Evolutionary conservation across 2,113 vertebrate genomes (phyloP).

Genomic region (Stomatorhinus ivindoensis): DNA sequence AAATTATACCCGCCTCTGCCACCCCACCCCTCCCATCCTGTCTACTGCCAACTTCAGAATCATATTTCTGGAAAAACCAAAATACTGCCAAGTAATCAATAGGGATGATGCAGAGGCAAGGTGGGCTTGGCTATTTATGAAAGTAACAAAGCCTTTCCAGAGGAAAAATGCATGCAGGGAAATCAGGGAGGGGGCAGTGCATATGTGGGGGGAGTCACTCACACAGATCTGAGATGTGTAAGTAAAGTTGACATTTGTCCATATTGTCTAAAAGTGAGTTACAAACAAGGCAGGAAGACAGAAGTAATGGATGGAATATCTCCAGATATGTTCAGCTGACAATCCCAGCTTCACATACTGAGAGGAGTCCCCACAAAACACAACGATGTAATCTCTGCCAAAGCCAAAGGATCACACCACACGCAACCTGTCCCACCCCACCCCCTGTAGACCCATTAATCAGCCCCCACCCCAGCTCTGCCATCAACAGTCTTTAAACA

Average conservation of each 20-base stretch:
- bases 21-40: neutral
- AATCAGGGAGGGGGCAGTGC: neutral
- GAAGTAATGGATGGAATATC: neutral
- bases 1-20: slow-evolving; percentile 40
- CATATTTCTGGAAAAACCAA: slow-evolving; percentile 28
- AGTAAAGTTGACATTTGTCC: neutral
- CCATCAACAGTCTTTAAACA: neutral
- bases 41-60: slow-evolving; percentile 36
- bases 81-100: slow-evolving; percentile 49
- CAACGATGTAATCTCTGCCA: neutral
- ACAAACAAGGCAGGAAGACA: neutral
- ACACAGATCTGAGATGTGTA: neutral
- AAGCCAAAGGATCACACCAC: neutral
- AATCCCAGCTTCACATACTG: neutral
- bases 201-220: neutral
- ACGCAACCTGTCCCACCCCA: neutral
- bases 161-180: neutral
- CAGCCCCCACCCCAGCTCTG: neutral
- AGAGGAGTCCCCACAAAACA: neutral
- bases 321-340: neutral
- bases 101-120: neutral
- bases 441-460: neutral
- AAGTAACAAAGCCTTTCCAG: neutral
- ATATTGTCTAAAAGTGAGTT: neutral
- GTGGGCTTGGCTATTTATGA: neutral